Evolutionary conservation across 1,140 invertebrate species (phyloP).

Genomic region (Drosophila elegans): DNA sequence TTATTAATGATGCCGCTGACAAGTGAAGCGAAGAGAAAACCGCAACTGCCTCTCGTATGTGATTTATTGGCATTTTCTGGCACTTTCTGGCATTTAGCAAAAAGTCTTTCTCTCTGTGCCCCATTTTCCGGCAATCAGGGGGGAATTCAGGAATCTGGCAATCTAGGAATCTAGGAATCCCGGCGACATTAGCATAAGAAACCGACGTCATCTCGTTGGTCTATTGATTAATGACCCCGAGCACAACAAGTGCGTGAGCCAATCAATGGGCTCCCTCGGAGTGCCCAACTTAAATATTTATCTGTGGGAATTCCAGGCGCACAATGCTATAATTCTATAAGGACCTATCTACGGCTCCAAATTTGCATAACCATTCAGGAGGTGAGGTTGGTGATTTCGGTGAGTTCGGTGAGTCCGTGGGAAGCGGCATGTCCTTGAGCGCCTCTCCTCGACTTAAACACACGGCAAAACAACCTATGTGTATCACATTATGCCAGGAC

Average conservation of each 20-base stretch:
- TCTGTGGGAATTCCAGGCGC: constrained; percentile 39
- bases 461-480: neutral
- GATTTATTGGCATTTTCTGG: constrained; percentile 79
- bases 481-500: constrained; percentile 30
- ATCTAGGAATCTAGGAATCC: constrained; percentile 23
- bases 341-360: constrained; percentile 23
- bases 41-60: constrained; percentile 40
- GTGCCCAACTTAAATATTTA: constrained; percentile 3
- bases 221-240: constrained; percentile 70
- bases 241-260: constrained; percentile 71
- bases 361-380: constrained; percentile 48
- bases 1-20: constrained; percentile 81
- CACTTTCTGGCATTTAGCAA: constrained; percentile 75
- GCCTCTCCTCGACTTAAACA: neutral
- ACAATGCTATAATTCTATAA: constrained; percentile 16
- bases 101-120: constrained; percentile 15
- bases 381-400: neutral
- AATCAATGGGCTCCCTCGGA: constrained; percentile 27
- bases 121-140: neutral
- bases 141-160: neutral
- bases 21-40: constrained; percentile 65
- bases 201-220: constrained; percentile 14
- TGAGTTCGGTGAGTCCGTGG: constrained; percentile 14
- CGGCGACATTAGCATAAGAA: constrained; percentile 56
- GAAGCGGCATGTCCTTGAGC: constrained; percentile 52